Conservation (phyloP, 2,113 vertebrate species). For the Athene noctua region DNA sequence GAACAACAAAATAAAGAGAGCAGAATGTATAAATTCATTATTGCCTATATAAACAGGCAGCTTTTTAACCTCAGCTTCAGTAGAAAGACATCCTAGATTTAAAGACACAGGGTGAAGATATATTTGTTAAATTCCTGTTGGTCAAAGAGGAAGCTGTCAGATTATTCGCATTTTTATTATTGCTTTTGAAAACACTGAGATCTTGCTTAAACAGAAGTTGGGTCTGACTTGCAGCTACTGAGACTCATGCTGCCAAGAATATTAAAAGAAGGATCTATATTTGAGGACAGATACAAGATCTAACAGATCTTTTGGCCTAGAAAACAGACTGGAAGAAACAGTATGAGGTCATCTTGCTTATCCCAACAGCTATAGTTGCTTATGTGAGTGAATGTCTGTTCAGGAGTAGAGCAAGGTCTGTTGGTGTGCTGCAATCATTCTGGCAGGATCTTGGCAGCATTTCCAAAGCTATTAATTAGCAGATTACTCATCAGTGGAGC, state of each 20-base stretch:
- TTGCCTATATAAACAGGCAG: background rate
- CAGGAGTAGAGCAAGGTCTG: background rate
- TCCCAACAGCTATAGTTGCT: background rate
- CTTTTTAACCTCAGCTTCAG: background rate
- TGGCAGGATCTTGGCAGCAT: conserved; percentile 10
- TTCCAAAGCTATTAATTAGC: conserved; percentile 50
- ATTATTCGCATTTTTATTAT: background rate
- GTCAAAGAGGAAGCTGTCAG: background rate
- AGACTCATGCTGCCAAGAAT: background rate
- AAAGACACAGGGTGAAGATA: background rate
- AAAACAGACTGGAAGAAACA: background rate
- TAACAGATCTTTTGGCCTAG: background rate
- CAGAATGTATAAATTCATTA: background rate
- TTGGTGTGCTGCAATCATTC: background rate
- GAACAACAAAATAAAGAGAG: background rate
- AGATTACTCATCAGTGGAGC: conserved; percentile 36
- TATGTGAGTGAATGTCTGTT: background rate
- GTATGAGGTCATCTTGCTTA: background rate
- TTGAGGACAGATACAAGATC: background rate
- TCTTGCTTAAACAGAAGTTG: background rate
- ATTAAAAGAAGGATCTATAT: background rate
- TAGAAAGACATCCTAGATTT: background rate
- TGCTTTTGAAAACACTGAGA: background rate
- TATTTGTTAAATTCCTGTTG: background rate
- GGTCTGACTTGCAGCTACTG: background rate